Base-by-base conservation (phyloP, 23 tunicate species). In the Diplosoma virens region DNA sequence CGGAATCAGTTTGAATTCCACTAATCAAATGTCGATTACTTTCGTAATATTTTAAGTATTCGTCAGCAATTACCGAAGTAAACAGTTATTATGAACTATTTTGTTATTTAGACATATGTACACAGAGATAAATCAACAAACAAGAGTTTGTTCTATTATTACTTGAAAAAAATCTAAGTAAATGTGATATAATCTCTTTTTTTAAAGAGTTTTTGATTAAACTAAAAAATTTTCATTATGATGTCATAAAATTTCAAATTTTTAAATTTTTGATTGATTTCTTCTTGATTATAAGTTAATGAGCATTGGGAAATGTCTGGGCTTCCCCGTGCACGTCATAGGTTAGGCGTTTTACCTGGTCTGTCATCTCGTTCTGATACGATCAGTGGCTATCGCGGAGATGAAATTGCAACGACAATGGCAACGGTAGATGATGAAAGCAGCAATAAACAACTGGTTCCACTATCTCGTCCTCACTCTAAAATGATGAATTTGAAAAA, bases 331-430 rank as follows among this genome's bases (percentile, higher is more conserved):
- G 85, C 67, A 27, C 79, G 96, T 17, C 96, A 83, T 67, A 78
- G 96, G 32, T 50, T 89, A 3, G 96, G 81, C 11, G 96, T 89
- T 3, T 46, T 89, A 25, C 96, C 96, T 2, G 96, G 96, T 59
- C 82, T 89, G 46, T 72, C 84, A 22, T 71, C 84, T 26, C 53
- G 73, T 11, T 65, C 93, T 18, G 70, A 75, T 7, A 47, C 88
- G 0, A 68, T 67, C 2, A 5, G n/a, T 55, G 35, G n/a, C 6
- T 34, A 35, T 2, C 9, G 35, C 11, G 35, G 6, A 26, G 52
- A 77, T 41, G 96, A 86, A 1, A 21, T 77, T 28, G 67, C 52
- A 2, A 55, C 96, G 5, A 31, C 88, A 0, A 52, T 82, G 29
- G 82, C 82, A 17, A 79, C 87, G 14, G 34, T 75, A 1, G 84